Conservation (phyloP, 2,113 vertebrate species). For the Murina feae region DNA sequence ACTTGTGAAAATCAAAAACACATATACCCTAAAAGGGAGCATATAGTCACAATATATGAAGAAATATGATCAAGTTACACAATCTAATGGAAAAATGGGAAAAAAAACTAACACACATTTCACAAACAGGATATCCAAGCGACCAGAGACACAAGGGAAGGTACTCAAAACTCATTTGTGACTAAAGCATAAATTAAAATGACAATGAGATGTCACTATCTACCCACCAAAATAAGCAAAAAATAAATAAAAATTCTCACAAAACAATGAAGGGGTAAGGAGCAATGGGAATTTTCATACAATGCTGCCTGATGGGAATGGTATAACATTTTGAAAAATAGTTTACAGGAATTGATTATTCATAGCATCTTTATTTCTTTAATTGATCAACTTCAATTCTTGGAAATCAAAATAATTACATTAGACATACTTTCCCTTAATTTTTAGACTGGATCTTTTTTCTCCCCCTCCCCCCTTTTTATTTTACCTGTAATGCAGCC, state of each 20-base stretch:
- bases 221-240: background rate
- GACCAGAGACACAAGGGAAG: background rate
- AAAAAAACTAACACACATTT: conserved; percentile 18
- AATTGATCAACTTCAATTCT: background rate
- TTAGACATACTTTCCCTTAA: conserved; percentile 17
- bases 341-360: background rate
- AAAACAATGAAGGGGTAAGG: background rate
- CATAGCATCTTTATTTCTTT: background rate
- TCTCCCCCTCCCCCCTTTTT: background rate
- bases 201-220: background rate
- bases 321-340: background rate
- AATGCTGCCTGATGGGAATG: background rate
- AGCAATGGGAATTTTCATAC: background rate
- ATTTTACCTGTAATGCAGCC: conserved; percentile 93
- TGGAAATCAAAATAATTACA: conserved; percentile 15
- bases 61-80: background rate
- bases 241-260: background rate
- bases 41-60: background rate
- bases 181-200: conserved; percentile 17
- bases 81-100: background rate
- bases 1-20: background rate
- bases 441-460: conserved; percentile 28
- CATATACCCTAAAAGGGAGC: background rate
- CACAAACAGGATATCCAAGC: background rate
- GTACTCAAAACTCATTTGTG: background rate